Conservation (phyloP, 2,888 invertebrate species). For the Petrolisthes manimaculis region DNA sequence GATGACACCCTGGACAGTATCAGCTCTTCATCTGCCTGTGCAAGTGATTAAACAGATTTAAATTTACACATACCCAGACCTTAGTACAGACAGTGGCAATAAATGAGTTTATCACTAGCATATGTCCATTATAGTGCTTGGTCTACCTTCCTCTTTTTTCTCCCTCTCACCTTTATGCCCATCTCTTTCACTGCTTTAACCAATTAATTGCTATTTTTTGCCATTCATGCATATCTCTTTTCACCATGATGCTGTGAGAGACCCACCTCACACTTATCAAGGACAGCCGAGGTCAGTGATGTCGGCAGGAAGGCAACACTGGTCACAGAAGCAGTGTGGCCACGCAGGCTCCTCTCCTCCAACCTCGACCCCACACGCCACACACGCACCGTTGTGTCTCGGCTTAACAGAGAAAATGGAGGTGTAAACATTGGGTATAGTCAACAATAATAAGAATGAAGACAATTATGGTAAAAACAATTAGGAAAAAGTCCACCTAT, state of each 20-base stretch:
- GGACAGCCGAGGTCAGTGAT: constrained; percentile 15
- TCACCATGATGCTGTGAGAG: too few species aligned
- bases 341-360: constrained; percentile 47
- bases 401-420: constrained; percentile 17
- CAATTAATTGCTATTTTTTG: neutral
- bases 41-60: too few species aligned
- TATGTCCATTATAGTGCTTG: too few species aligned
- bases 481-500: too few species aligned
- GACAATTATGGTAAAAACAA: neutral
- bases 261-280: constrained; percentile 37
- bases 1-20: neutral
- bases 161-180: neutral
- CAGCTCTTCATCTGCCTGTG: too few species aligned
- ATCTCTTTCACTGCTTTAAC: neutral
- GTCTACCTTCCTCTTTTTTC: neutral
- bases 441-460: neutral
- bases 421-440: neutral
- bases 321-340: constrained; percentile 48
- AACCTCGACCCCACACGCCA: constrained; percentile 30
- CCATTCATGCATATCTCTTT: neutral
- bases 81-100: too few species aligned
- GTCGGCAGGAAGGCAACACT: constrained; percentile 32
- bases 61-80: too few species aligned
- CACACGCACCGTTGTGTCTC: constrained; percentile 49
- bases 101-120: too few species aligned